Evolutionary conservation across 2,113 vertebrate species (phyloP).

Genomic region (Hylia prasina): DNA sequence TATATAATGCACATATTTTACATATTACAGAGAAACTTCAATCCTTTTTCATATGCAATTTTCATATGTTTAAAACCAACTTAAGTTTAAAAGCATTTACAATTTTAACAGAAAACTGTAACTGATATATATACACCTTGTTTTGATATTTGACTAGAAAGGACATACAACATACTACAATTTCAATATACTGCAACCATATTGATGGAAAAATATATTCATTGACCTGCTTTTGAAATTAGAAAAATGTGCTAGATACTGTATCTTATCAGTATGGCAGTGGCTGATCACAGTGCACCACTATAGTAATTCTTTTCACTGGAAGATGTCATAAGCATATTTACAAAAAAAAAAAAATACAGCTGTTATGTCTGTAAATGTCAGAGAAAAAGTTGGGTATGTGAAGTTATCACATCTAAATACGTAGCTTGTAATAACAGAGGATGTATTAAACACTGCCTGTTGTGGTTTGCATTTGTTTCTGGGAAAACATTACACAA

Average conservation of each 20-base stretch:
- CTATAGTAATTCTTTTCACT: background rate
- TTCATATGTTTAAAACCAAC: background rate
- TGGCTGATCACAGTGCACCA: background rate
- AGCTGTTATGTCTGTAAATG: background rate
- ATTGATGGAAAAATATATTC: background rate
- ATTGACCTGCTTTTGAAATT: background rate
- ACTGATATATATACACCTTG: background rate
- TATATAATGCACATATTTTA: background rate
- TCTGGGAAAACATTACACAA: background rate
- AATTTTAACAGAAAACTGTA: background rate
- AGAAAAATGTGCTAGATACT: background rate
- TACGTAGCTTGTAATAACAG: rapidly evolving
- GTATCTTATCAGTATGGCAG: background rate
- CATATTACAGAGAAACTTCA: background rate
- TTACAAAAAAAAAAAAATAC: background rate
- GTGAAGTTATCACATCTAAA: background rate
- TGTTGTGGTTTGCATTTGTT: background rate
- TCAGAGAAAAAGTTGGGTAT: background rate
- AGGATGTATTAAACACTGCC: background rate
- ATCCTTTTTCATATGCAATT: background rate
- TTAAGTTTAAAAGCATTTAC: background rate
- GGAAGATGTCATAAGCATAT: background rate
- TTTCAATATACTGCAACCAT: background rate
- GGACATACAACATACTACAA: background rate
- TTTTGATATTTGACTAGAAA: background rate